Evolutionary conservation across 2,888 invertebrate species (phyloP).

Genomic region (Lasioglossum vierecki): DNA sequence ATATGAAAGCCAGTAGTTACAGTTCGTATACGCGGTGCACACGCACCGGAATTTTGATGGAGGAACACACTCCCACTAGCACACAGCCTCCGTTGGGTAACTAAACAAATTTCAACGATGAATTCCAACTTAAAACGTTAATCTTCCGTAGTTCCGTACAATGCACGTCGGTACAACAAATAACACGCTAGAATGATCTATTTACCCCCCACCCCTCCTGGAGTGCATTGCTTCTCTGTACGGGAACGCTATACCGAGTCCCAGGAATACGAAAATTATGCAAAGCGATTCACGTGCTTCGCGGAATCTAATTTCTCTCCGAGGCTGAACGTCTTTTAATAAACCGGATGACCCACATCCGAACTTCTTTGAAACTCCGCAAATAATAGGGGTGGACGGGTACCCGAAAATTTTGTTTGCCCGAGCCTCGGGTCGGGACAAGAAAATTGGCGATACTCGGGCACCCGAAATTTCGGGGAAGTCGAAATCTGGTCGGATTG

Average conservation of each 20-base stretch:
- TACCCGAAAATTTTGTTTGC: too few relatives aligned
- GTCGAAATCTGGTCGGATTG: too few relatives aligned
- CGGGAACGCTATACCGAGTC: not conserved
- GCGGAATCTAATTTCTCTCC: not conserved
- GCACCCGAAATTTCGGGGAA: too few relatives aligned
- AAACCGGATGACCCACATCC: not conserved
- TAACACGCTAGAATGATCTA: not conserved
- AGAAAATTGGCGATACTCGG: too few relatives aligned
- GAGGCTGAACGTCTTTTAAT: not conserved
- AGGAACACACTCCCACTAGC: slow-evolving; percentile 64
- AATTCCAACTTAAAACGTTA: slow-evolving; percentile 21
- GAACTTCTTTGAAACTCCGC: not conserved
- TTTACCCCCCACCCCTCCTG: not conserved
- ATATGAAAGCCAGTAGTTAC: slow-evolving; percentile 58
- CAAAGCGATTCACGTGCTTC: not conserved
- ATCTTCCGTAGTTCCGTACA: not conserved
- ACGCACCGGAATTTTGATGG: slow-evolving; percentile 72
- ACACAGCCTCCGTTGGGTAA: slow-evolving; percentile 33
- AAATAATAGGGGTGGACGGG: not conserved
- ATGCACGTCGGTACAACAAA: slow-evolving; percentile 3
- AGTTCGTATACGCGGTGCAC: slow-evolving; percentile 63
- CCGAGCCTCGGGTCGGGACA: too few relatives aligned
- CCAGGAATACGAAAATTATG: slow-evolving; percentile 13
- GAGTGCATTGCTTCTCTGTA: not conserved
- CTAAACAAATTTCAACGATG: slow-evolving; percentile 33